These are phyloP conservation scores for Borostomias antarcticus DNA, from an alignment of 2,797 vertebrate species.

Conservation along the genomic window DNA sequence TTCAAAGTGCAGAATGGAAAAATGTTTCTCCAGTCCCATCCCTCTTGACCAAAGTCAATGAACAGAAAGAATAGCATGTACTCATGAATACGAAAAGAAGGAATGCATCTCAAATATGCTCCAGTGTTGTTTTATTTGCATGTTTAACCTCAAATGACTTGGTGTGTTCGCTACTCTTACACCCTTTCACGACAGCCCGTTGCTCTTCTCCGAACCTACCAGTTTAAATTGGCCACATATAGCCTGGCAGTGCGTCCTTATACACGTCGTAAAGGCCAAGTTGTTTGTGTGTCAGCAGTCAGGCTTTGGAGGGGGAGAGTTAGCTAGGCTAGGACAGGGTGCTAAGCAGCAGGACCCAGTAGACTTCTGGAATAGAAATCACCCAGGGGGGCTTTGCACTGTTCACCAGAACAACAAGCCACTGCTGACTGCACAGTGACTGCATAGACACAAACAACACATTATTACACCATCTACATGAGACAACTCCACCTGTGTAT, in stretches of 20 bases:
- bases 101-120: too few species aligned
- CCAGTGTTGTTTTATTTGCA: too few species aligned
- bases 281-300: background rate
- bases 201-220: background rate
- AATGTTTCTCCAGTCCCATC: too few species aligned
- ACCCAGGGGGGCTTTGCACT: slow-evolving; percentile 56
- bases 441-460: slow-evolving; percentile 24
- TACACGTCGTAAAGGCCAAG: background rate
- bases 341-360: slow-evolving; percentile 75
- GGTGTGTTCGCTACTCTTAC: too few species aligned
- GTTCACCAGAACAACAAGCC: slow-evolving; percentile 39
- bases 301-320: background rate
- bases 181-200: background rate
- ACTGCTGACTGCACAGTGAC: slow-evolving; percentile 33
- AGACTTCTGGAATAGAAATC: slow-evolving; percentile 62
- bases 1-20: background rate
- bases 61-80: too few species aligned
- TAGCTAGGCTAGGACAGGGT: slow-evolving; percentile 48
- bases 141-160: too few species aligned
- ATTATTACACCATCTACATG: background rate
- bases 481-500: background rate
- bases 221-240: background rate
- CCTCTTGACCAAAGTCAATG: too few species aligned
- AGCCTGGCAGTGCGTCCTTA: background rate
- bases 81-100: too few species aligned